Evolutionary conservation across 2,888 invertebrate species (phyloP).

Genomic region (Scaptomyza caliginosa): DNA sequence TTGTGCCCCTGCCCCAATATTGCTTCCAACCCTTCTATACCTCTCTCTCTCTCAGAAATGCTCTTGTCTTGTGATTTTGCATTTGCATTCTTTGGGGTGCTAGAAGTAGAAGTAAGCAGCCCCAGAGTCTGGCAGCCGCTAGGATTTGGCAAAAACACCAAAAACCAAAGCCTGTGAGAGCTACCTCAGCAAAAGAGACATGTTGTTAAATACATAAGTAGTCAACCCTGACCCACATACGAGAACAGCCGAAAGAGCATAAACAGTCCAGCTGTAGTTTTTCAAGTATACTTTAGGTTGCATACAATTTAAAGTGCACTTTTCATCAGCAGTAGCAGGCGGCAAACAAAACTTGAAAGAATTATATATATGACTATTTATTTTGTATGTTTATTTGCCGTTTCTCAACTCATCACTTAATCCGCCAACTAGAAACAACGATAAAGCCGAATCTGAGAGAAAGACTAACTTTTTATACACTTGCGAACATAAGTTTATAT

Average conservation of each 20-base stretch:
- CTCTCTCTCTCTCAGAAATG: background rate
- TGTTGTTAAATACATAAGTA: constrained; percentile 62
- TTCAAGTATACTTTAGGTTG: constrained; percentile 50
- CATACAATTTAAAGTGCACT: constrained; percentile 61
- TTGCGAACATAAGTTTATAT: constrained; percentile 1
- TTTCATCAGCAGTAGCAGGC: constrained; percentile 37
- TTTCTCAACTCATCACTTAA: constrained; percentile 63
- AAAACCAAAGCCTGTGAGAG: constrained; percentile 22
- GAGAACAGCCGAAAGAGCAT: constrained; percentile 8
- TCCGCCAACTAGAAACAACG: constrained; percentile 54
- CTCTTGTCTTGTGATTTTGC: constrained; percentile 21
- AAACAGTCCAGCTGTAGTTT: constrained; percentile 23
- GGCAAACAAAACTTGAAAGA: constrained; percentile 49
- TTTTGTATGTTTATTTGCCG: constrained; percentile 41
- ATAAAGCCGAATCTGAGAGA: constrained; percentile 12
- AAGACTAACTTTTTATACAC: constrained; percentile 50
- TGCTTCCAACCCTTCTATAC: background rate
- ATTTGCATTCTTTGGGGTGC: constrained; percentile 27
- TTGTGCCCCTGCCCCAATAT: constrained; percentile 12
- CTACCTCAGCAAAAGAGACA: constrained; percentile 45
- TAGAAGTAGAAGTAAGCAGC: background rate
- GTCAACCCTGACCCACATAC: constrained; percentile 60
- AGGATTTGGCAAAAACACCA: constrained; percentile 31
- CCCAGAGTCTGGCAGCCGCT: constrained; percentile 27
- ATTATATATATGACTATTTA: constrained; percentile 45